Percentiles rank a stretch among this genome's conserved stretches.
These are phyloP conservation scores for Theocolax elegans DNA, from an alignment of 1,140 invertebrate genomes.

Conservation along the genomic window DNA sequence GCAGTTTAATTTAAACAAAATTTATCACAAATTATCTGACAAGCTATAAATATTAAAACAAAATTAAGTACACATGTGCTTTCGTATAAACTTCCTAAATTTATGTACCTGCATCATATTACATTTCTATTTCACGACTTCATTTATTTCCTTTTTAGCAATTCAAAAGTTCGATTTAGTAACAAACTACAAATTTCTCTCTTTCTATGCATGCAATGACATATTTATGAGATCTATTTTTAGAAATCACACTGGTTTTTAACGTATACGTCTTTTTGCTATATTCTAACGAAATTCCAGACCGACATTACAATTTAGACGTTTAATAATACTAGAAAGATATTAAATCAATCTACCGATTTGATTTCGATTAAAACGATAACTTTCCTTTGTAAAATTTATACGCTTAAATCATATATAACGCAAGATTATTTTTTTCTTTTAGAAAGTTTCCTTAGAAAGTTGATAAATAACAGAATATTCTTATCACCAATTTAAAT, in stretches of 20 bases:
- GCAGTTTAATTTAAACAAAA: no score
- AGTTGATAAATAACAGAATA: conserved; percentile 24
- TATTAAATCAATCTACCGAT: conserved; percentile 3
- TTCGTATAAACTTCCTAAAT: no score
- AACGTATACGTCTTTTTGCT: neutral
- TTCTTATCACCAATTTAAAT: conserved; percentile 16
- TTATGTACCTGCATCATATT: no score
- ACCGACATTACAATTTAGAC: neutral
- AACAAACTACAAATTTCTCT: conserved; percentile 12
- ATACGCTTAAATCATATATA: conserved; percentile 3
- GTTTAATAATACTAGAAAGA: conserved; percentile 5
- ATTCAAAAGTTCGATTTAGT: neutral
- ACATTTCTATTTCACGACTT: no score
- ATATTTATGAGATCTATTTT: conserved; percentile 30
- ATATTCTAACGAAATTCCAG: neutral
- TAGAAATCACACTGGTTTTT: no score
- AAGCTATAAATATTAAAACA: no score
- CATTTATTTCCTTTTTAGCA: neutral
- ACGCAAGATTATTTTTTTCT: no score
- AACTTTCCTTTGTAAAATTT: conserved; percentile 10
- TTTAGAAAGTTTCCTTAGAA: conserved; percentile 27
- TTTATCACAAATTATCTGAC: no score
- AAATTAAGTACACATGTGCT: no score
- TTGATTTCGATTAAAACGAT: conserved; percentile 10
- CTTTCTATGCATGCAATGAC: conserved; percentile 13